Conservation (phyloP, 1,140 invertebrate species). For the Caenorhabditis brenneri region DNA sequence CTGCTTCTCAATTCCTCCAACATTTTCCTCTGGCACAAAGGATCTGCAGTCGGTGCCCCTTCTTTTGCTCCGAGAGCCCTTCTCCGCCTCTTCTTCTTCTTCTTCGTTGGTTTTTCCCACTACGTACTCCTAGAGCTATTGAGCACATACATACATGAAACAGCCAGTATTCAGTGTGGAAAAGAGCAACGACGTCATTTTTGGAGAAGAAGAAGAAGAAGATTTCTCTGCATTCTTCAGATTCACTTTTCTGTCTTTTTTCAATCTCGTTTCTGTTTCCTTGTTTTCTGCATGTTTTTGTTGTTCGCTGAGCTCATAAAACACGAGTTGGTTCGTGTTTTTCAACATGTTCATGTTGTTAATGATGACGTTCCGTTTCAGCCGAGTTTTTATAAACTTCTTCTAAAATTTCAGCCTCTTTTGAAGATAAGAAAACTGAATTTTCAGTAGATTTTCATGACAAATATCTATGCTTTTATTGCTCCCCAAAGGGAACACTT, state of each 20-base stretch:
- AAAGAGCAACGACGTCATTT: slow-evolving; percentile 37
- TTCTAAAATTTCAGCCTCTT: no score
- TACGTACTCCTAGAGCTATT: slow-evolving; percentile 28
- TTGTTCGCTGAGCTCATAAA: background rate
- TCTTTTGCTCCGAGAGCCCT: slow-evolving; percentile 23
- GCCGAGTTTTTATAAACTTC: no score
- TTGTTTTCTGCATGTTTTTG: background rate
- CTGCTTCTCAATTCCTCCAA: slow-evolving; percentile 17
- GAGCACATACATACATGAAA: slow-evolving; percentile 13
- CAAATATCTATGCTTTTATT: background rate
- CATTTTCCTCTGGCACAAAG: background rate
- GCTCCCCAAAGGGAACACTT: background rate
- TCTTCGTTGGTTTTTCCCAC: background rate
- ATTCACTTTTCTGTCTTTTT: slow-evolving; percentile 22
- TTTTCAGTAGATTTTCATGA: background rate
- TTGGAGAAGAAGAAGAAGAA: slow-evolving; percentile 21
- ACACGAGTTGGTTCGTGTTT: background rate
- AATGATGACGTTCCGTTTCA: background rate
- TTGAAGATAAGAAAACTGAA: no score
- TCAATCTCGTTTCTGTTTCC: background rate
- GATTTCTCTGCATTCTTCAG: slow-evolving; percentile 2
- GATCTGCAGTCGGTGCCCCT: background rate
- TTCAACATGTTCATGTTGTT: background rate
- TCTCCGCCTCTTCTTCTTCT: slow-evolving; percentile 24
- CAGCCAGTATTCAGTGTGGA: slow-evolving; percentile 23